Base-by-base conservation (phyloP, 2,797 vertebrate species). In the Pseudochromis fuscus region DNA sequence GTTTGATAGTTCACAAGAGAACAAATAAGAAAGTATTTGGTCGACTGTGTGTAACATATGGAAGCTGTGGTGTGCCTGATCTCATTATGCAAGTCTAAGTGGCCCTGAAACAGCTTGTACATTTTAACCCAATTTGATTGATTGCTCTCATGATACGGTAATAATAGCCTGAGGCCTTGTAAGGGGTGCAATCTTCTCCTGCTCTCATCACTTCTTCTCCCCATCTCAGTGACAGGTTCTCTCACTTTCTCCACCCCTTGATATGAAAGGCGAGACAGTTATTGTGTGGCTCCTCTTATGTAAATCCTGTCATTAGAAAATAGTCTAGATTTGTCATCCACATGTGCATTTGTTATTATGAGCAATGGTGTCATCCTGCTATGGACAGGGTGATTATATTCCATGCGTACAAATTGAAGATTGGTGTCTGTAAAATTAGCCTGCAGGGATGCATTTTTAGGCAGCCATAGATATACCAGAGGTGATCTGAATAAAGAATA, bases 61-160 rank as follows among this genome's bases (percentile, higher is more conserved):
- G 73, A 68, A 52, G 48, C 77, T 42, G 44, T 23, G 55, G 28
- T 31, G 7, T 74, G 64, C 67, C 35, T 77, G 78, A 79, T 88
- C 70, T 86, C 56, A 76, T 84, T 85, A 83, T 67, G 58, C 40
- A 63, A 50, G 66, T 72, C 61, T 63, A 75, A 81, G 67, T 73
- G 83, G 80, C 81, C 56, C 71, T 67, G 82, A 86, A 87, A 85
- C 74, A 40, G 37, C 58, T 67, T 79, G 79, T 81, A 84, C 82
- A 79, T 75, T 84, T 81, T 82, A 84, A 88, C 60, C 64, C 73
- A 62, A 73, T 88, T 75, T 88, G 83, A 90, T 85, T 59, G 80
- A 89, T 91, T 84, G 75, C 77, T 83, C 81, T 86, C 74, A 64
- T 77, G 83, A 84, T 85, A 79, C 73, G 84, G 77, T 90, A 86